Evolutionary conservation across 2,113 vertebrate genomes (phyloP), one percentile per base, ranked within the genome.

Genomic region (Chauna torquata): DNA sequence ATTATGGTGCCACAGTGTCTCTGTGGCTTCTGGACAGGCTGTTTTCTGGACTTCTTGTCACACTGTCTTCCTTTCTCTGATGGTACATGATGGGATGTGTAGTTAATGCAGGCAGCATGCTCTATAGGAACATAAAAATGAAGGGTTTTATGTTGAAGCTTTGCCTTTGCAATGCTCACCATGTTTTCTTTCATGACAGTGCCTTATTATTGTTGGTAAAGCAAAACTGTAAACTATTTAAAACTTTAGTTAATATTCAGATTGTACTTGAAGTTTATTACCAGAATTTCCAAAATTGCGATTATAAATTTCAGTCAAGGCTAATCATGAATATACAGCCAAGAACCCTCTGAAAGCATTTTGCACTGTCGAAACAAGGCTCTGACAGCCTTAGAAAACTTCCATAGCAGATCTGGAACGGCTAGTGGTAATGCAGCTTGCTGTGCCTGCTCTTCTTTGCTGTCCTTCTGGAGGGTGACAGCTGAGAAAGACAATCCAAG

Each of bases 261-360:
- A 44, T 52, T 28, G 19, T 30, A 54, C 71, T 87, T 82, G 32
- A 62, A 64, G 75, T 91, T 47, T 27, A 75, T 24, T 32, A 12
- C n/a, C 40, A 87, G 52, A 85, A 90, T 90, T 85, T 84, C 52
- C 42, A 59, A 87, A 82, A 25, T 8, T 11, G 7, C 61, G 68
- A 55, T 82, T 82, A 16, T 75, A 55, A 38, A 58, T 79, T 90
- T 94, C 38, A 54, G 23, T 59, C 36, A 85, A 66, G 78, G n/a
- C n/a, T 38, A 78, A 78, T 64, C 32, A 23, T 4, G 9, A 84
- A 15, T 0, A 0, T 42, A 42, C 50, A 25, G 12, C 22, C 86
- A 84, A 94, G 24, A 25, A 76, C 3, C 3, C 25, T 15, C 12
- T 34, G 38, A 82, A 92, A 94, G 79, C 14, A 76, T 76, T 94